phyloP scores from a whole-genome alignment of 2,888 invertebrate genomes.

The Erebia epiphron region DNA sequence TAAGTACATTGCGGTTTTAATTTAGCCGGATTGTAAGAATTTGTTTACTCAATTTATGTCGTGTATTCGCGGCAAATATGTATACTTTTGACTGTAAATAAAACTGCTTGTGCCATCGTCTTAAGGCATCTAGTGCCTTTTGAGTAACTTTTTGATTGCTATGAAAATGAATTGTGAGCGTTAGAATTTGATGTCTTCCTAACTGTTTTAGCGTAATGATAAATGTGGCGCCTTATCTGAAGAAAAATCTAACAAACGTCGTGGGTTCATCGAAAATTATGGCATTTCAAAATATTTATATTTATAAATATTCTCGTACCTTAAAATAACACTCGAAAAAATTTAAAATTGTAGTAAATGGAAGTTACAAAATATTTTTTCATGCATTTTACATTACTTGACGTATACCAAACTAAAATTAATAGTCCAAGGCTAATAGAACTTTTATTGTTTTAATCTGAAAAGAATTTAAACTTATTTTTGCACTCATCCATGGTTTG shows the following conservation, averaged over 20 bases:
- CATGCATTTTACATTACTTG: neutral
- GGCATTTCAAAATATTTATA: neutral
- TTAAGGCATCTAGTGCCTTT: conserved; percentile 31
- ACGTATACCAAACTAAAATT: neutral
- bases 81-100: conserved; percentile 26
- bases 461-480: neutral
- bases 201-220: conserved; percentile 37
- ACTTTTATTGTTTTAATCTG: neutral
- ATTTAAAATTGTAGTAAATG: no score
- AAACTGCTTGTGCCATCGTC: conserved; percentile 37
- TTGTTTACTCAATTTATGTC: conserved; percentile 12
- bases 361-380: no score
- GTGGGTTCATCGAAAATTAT: conserved; percentile 1
- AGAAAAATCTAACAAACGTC: neutral
- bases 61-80: neutral
- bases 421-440: neutral
- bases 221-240: conserved; percentile 28
- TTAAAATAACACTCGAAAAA: no score
- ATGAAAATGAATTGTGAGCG: conserved; percentile 23
- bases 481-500: neutral
- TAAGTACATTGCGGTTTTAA: no score
- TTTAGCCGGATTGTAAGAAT: neutral
- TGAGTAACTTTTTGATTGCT: conserved; percentile 25
- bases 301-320: no score
- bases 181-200: conserved; percentile 40